Evolutionary conservation across 2,888 invertebrate genomes (phyloP), one percentile per base, ranked within the genome.

Genomic region (Panorpa germanica): DNA sequence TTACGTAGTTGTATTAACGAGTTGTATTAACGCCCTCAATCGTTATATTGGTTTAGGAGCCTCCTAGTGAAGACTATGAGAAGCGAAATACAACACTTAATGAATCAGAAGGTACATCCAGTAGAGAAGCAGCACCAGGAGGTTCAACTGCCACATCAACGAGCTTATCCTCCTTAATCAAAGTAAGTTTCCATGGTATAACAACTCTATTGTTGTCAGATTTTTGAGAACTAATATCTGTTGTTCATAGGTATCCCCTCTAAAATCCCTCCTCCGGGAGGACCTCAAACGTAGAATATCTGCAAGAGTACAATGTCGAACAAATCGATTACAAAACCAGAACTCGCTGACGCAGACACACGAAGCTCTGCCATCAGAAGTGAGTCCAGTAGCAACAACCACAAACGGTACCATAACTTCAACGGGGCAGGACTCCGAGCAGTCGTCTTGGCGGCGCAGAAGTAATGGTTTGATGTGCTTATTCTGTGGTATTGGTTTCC

Each of bases 401-500:
- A 59, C 61, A 29, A 62, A 62, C 35, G 72, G 71, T 19, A 62
- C 68, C 24, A 75, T 71, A 33, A 80, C 80, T 16, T 80, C 80
- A 3, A 80, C 75, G 2, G 80, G 76, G 22, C 62, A 65, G 33
- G 63, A 64, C 43, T 61, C 61, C 29, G 59, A 45, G 38, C 57
- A 50, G 33, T 48, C 62, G 42, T 48, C 66, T 14, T 53, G 64
- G 18, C 45, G 47, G 16, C 29, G 20, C 20, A 45, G 55, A 33
- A 57, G 50, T 36, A 59, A 52, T 41, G 60, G 65, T 37, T 63
- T 82, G 29, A 77, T 82, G 44, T 93, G 93, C 55, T 64, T 75
- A 14, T 86, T 82, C 55, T 96, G 95, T 57, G 80, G 85, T 43
- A 90, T 96, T 46, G 73, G 81, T 27, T 96, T 91, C 59, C 86